Evolutionary conservation across 2,888 invertebrate species (phyloP).

Genomic region (Furcula furcula): DNA sequence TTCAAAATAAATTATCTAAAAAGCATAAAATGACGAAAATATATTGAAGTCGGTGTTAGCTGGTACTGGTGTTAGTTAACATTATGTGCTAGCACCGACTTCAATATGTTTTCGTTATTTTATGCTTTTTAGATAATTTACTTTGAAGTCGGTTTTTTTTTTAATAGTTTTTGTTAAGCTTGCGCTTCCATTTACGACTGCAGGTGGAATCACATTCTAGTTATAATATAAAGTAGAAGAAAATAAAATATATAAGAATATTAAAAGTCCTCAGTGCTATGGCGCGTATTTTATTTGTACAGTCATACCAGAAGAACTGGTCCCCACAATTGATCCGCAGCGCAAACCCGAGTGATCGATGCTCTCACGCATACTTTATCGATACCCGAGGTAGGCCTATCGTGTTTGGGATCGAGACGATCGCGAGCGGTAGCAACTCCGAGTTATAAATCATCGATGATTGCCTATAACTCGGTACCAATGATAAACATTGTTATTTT

Average conservation of each 20-base stretch:
- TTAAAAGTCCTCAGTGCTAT: conserved; percentile 19
- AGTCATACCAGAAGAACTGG: conserved; percentile 30
- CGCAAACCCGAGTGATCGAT: conserved; percentile 45
- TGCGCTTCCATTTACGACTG: too few relatives aligned
- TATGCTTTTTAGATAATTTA: too few relatives aligned
- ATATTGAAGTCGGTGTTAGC: too few relatives aligned
- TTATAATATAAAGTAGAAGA: too few relatives aligned
- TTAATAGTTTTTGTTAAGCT: too few relatives aligned
- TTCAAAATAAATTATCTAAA: too few relatives aligned
- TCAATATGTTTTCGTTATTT: too few relatives aligned
- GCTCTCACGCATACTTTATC: conserved; percentile 31
- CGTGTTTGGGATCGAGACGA: conserved; percentile 43
- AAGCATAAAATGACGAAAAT: too few relatives aligned
- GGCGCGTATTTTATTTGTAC: conserved; percentile 22
- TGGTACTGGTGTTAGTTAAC: too few relatives aligned
- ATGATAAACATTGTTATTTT: conserved; percentile 60
- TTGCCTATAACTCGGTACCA: conserved; percentile 58
- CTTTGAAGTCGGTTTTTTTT: too few relatives aligned
- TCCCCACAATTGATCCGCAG: conserved; percentile 36
- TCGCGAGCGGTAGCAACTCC: conserved; percentile 56
- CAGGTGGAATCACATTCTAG: too few relatives aligned
- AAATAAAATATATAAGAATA: conserved; percentile 1
- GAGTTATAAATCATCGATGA: conserved; percentile 62
- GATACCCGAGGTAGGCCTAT: conserved; percentile 45
- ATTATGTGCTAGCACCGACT: too few relatives aligned